A percentile compares a stretch with the other conserved stretches of the same genome.
Evolutionary conservation across 2,797 vertebrate genomes (phyloP).

Genomic region (Manis crassicaudata): DNA sequence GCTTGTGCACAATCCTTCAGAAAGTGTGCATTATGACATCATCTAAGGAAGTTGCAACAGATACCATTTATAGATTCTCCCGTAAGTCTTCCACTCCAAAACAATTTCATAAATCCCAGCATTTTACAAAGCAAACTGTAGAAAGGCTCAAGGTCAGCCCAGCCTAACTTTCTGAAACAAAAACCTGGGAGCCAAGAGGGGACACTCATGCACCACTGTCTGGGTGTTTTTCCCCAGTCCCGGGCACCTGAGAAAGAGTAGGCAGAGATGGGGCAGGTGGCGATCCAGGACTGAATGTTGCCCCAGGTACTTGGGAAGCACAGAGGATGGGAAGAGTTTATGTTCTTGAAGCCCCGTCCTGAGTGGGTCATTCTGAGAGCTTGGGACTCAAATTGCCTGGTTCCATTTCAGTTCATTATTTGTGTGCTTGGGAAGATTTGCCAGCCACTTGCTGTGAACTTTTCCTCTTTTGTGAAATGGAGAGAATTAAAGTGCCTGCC

Average conservation of each 20-base stretch:
- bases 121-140: background rate
- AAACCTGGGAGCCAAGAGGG: background rate
- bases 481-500: background rate
- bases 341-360: background rate
- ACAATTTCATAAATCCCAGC: conserved; percentile 51
- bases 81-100: conserved; percentile 31
- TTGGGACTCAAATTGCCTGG: background rate
- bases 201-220: accelerated
- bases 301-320: background rate
- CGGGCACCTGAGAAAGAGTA: background rate
- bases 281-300: background rate
- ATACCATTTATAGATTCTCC: background rate
- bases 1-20: background rate
- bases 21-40: conserved; percentile 58
- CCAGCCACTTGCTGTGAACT: background rate
- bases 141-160: conserved; percentile 10
- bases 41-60: conserved; percentile 17
- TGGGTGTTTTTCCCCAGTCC: background rate
- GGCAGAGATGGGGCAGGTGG: accelerated
- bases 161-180: background rate
- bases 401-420: background rate
- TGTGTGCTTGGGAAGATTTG: background rate
- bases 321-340: background rate
- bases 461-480: background rate
- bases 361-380: background rate